A percentile compares a stretch with the other conserved stretches of the same genome.
Conservation (phyloP, 2,113 vertebrate species). For the Acinonyx jubatus region DNA sequence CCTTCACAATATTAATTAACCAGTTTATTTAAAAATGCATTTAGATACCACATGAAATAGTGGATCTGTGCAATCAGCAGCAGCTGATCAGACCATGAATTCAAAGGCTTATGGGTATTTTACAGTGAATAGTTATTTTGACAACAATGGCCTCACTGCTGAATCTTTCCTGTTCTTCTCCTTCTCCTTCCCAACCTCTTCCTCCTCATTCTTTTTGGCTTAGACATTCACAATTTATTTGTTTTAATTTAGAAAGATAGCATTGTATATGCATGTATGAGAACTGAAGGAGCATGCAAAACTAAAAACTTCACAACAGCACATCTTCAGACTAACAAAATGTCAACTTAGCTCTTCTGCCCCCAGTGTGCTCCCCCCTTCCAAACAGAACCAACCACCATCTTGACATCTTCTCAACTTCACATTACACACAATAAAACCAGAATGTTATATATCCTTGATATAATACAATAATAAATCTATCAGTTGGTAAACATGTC, state of each 20-base stretch:
- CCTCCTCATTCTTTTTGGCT: not conserved
- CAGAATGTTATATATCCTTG: not conserved
- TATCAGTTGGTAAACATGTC: not conserved
- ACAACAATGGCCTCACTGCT: not conserved
- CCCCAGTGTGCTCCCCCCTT: fast-evolving
- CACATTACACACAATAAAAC: not conserved
- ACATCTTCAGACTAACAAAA: not conserved
- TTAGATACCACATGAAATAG: not conserved
- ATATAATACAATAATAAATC: not conserved
- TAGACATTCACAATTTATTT: not conserved
- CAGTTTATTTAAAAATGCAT: not conserved
- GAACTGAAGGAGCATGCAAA: not conserved
- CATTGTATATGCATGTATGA: not conserved
- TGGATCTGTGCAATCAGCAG: too few relatives aligned
- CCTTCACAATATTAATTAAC: not conserved
- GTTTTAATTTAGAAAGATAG: not conserved
- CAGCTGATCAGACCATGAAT: not conserved
- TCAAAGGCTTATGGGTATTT: not conserved
- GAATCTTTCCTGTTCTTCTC: not conserved
- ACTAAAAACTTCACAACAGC: not conserved
- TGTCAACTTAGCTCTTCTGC: not conserved
- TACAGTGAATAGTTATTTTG: not conserved
- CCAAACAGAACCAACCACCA: not conserved
- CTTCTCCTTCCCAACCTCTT: not conserved
- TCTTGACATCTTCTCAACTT: not conserved